A percentile compares a stretch with the other conserved stretches of the same genome.
Evolutionary conservation across 2,113 vertebrate species (phyloP).

Genomic region (Todiramphus chloris): DNA sequence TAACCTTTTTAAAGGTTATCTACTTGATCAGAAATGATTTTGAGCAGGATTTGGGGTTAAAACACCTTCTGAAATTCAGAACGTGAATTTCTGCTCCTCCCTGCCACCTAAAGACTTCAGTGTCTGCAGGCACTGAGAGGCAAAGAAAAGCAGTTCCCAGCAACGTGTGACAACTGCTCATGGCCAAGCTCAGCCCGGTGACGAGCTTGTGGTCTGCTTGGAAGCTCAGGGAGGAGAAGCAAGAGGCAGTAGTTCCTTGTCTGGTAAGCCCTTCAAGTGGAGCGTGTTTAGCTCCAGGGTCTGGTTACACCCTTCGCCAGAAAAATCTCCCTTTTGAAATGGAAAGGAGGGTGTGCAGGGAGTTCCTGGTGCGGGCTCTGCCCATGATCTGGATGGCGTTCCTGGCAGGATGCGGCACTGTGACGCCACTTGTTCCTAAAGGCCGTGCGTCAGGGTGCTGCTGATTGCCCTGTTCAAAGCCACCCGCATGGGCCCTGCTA

Average conservation of each 20-base stretch:
- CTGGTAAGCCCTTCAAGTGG: background rate
- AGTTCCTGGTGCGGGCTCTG: background rate
- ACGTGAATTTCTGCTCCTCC: background rate
- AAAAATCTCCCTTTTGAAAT: background rate
- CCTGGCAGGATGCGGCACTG: background rate
- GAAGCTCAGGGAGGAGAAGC: background rate
- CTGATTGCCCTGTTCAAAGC: fast-evolving
- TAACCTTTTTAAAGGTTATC: background rate
- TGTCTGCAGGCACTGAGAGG: background rate
- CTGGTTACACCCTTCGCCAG: background rate
- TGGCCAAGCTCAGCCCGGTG: background rate
- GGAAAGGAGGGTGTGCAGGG: background rate
- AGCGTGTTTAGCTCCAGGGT: background rate
- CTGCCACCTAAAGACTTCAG: background rate
- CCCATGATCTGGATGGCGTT: background rate
- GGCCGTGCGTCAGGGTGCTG: background rate
- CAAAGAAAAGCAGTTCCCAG: background rate
- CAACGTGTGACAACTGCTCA: background rate
- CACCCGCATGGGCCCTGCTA: background rate
- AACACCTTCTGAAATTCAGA: background rate
- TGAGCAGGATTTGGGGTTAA: background rate
- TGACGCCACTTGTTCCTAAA: fast-evolving
- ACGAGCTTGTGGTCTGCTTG: background rate
- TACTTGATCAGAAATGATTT: background rate
- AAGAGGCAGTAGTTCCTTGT: background rate